phyloP scores from a whole-genome alignment of 2,888 invertebrate species.

The Limnephilus lunatus region DNA sequence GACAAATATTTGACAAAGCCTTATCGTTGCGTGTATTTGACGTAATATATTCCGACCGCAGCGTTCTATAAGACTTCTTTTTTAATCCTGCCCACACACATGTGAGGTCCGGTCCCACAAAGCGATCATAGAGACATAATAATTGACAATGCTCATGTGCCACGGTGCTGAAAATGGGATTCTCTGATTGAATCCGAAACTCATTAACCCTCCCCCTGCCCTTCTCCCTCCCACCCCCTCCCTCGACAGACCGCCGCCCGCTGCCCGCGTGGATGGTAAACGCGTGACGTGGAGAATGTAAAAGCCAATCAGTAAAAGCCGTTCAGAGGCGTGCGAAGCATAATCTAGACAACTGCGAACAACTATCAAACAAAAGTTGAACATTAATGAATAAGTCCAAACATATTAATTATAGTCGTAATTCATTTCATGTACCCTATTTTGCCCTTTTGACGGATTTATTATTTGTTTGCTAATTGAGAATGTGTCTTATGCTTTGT shows the following conservation, averaged over 20 bases:
- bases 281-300: constrained; percentile 13
- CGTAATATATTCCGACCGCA: neutral
- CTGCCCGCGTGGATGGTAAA: constrained; percentile 18
- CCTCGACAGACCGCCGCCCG: neutral
- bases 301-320: constrained; percentile 5
- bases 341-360: too few species aligned
- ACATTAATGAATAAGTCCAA: too few species aligned
- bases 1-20: neutral
- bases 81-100: neutral
- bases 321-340: too few species aligned
- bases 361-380: too few species aligned
- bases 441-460: too few species aligned
- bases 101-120: constrained; percentile 9
- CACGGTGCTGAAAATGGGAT: constrained; percentile 51
- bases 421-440: too few species aligned
- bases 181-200: constrained; percentile 59
- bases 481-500: too few species aligned
- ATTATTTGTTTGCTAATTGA: too few species aligned
- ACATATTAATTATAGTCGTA: too few species aligned
- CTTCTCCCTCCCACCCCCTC: neutral
- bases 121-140: constrained; percentile 46
- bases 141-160: constrained; percentile 56
- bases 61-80: neutral
- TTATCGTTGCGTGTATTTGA: neutral
- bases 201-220: constrained; percentile 55